Evolutionary conservation across 23 tunicate species (phyloP).

Genomic region (Ciona savignyi): DNA sequence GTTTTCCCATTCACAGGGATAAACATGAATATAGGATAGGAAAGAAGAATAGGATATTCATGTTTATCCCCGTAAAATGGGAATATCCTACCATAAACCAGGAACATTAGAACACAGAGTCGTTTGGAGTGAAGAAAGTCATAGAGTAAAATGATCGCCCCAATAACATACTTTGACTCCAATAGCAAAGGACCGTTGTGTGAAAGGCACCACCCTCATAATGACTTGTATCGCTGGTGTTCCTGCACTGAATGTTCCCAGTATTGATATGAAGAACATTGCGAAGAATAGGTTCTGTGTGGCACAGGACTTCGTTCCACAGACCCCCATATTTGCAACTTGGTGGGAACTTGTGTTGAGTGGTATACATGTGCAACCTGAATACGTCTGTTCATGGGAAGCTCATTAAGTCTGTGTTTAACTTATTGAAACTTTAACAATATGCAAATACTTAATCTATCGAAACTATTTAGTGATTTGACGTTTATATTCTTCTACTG

Average conservation of each 20-base stretch:
- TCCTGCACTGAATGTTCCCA: slow-evolving; percentile 39
- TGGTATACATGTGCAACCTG: slow-evolving; percentile 38
- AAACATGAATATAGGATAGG: too few relatives aligned
- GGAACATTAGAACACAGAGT: too few relatives aligned
- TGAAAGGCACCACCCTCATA: slow-evolving; percentile 58
- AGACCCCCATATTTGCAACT: slow-evolving; percentile 10
- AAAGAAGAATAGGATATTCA: too few relatives aligned
- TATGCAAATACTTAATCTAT: too few relatives aligned
- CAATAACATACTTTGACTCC: slow-evolving; percentile 48
- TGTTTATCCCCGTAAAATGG: too few relatives aligned
- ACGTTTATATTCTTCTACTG: too few relatives aligned
- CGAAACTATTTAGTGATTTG: too few relatives aligned
- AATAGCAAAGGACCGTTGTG: slow-evolving; percentile 62
- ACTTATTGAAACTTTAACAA: too few relatives aligned
- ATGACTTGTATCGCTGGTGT: slow-evolving; percentile 69
- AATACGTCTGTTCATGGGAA: slow-evolving; percentile 13
- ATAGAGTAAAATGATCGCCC: too few relatives aligned
- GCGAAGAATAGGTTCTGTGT: slow-evolving; percentile 18
- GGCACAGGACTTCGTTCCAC: slow-evolving; percentile 20
- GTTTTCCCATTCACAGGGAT: too few relatives aligned
- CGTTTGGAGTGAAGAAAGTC: too few relatives aligned
- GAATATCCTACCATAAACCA: too few relatives aligned
- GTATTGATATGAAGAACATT: slow-evolving; percentile 50
- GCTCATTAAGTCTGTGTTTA: not conserved
- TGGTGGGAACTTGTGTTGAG: not conserved